A percentile compares a stretch with the other conserved stretches of the same genome.
Evolutionary conservation across 1,140 invertebrate genomes (phyloP).

Genomic region (Drosophila tropicalis): DNA sequence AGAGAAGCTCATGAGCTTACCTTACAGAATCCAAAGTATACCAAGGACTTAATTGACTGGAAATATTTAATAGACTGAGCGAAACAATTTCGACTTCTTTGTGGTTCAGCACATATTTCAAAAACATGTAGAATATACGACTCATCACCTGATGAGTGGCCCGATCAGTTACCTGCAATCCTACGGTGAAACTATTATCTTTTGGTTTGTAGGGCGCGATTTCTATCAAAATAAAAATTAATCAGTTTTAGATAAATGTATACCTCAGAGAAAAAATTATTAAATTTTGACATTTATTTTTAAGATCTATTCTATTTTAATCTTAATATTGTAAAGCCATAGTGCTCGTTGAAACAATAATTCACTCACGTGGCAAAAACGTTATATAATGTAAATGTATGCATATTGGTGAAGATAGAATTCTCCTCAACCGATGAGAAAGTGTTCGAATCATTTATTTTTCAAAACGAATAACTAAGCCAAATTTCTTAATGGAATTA

Average conservation of each 20-base stretch:
- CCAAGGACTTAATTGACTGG: constrained; percentile 4
- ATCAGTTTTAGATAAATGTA: not conserved
- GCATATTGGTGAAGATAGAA: too few relatives aligned
- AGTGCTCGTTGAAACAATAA: too few relatives aligned
- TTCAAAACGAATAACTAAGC: too few relatives aligned
- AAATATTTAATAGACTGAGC: constrained; percentile 6
- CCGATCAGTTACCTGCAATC: constrained; percentile 85
- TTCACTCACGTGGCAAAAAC: too few relatives aligned
- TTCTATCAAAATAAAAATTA: not conserved
- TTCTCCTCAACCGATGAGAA: too few relatives aligned
- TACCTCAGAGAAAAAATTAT: too few relatives aligned
- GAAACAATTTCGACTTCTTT: constrained; percentile 84
- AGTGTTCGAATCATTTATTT: too few relatives aligned
- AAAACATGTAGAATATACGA: constrained; percentile 86
- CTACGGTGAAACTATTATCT: constrained; percentile 27
- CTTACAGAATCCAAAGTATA: constrained; percentile 37
- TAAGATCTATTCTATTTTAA: too few relatives aligned
- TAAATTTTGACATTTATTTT: too few relatives aligned
- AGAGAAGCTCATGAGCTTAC: constrained; percentile 15
- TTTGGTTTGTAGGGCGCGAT: not conserved
- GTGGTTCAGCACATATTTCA: constrained; percentile 87
- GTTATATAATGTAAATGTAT: too few relatives aligned
- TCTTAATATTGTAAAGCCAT: too few relatives aligned
- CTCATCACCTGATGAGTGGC: constrained; percentile 86
- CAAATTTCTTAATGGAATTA: too few relatives aligned